These are phyloP conservation scores for Athene noctua DNA, from an alignment of 2,113 vertebrate species.

Conservation along the genomic window DNA sequence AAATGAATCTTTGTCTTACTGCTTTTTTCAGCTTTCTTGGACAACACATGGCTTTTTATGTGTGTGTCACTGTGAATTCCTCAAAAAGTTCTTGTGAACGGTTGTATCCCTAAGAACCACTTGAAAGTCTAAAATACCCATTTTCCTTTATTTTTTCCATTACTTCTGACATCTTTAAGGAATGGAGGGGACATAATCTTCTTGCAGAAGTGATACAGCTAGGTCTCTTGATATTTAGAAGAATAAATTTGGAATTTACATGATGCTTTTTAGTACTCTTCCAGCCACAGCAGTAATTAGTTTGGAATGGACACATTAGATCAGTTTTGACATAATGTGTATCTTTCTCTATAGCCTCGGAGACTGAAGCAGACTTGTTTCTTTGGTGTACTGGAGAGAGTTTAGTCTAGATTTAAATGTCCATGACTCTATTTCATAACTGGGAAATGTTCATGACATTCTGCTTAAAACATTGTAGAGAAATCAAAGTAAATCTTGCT, in stretches of 20 bases:
- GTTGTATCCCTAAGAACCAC: background rate
- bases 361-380: background rate
- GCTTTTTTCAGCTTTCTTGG: background rate
- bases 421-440: background rate
- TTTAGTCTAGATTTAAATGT: background rate
- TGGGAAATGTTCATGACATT: background rate
- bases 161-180: background rate
- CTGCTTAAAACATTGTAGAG: background rate
- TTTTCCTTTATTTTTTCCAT: background rate
- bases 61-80: background rate
- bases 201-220: background rate
- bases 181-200: background rate
- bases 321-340: background rate
- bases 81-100: background rate
- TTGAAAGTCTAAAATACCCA: background rate
- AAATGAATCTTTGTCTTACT: background rate
- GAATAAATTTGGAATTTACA: background rate
- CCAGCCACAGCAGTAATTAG: background rate
- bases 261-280: background rate
- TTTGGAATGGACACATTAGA: background rate
- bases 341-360: background rate
- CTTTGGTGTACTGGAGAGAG: background rate
- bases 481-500: background rate
- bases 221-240: background rate
- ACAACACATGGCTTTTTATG: background rate